A percentile compares a stretch with the other conserved stretches of the same genome.
These are phyloP conservation scores for Thelaira solivaga DNA, from an alignment of 2,888 invertebrate species.

Conservation along the genomic window DNA sequence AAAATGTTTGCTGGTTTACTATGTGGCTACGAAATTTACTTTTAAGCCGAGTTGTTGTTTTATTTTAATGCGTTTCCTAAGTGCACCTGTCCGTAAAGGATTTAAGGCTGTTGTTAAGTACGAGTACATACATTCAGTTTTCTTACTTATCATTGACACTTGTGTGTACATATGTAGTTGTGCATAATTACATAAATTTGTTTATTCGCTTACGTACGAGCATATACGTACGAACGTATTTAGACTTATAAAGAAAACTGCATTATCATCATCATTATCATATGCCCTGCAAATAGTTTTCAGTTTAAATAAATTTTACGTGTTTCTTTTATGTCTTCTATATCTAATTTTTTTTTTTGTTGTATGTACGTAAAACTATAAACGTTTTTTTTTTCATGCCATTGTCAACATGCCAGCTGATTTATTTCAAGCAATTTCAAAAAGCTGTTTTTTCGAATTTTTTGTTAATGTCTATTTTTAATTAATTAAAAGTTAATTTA, in stretches of 20 bases:
- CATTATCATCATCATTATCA: neutral
- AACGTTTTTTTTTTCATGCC: neutral
- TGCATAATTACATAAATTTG: constrained; percentile 28
- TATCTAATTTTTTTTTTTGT: too few species aligned
- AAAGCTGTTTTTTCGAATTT: neutral
- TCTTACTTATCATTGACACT: neutral
- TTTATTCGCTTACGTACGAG: neutral
- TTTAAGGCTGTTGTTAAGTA: neutral
- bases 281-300: too few species aligned
- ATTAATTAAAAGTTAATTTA: constrained; percentile 20
- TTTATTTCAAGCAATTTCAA: constrained; percentile 13
- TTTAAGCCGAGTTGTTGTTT: constrained; percentile 35
- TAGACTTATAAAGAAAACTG: neutral
- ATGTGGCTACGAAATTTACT: constrained; percentile 28
- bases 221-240: neutral
- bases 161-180: neutral
- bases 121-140: neutral
- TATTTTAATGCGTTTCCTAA: constrained; percentile 38
- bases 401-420: constrained; percentile 8
- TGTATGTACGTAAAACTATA: too few species aligned
- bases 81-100: constrained; percentile 39
- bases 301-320: too few species aligned
- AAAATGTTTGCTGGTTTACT: constrained; percentile 43
- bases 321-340: neutral
- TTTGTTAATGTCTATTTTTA: constrained; percentile 5